These are phyloP conservation scores for Eumeta japonica DNA, from an alignment of 1,140 invertebrate genomes.

Conservation along the genomic window DNA sequence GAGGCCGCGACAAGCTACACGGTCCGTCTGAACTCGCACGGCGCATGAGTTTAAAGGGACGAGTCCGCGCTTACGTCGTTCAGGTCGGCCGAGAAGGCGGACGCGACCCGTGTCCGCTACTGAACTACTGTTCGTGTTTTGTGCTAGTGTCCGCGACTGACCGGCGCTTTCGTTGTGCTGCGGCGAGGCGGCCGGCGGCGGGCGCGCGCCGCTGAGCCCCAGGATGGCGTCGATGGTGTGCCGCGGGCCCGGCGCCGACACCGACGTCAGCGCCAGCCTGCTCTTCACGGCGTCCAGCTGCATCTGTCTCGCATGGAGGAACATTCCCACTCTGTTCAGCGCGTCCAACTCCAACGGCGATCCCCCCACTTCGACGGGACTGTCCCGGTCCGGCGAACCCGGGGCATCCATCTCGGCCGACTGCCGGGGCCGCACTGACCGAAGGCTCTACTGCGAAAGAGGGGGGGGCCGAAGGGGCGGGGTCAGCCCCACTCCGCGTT, in stretches of 20 bases:
- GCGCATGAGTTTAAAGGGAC: too few species aligned
- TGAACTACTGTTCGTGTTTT: too few species aligned
- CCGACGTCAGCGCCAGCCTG: conserved; percentile 33
- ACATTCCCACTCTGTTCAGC: conserved; percentile 48
- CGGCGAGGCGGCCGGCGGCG: conserved; percentile 41
- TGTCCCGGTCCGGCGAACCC: conserved; percentile 36
- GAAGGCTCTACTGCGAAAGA: conserved; percentile 22
- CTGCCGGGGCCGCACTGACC: conserved; percentile 27
- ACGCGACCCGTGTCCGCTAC: too few species aligned
- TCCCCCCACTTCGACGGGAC: conserved; percentile 25
- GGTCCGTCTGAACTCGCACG: too few species aligned
- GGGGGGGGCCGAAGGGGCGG: conserved; percentile 21
- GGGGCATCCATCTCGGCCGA: conserved; percentile 36
- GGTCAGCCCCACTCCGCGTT: conserved; percentile 41
- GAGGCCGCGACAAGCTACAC: too few species aligned
- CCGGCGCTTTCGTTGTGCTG: conserved; percentile 46
- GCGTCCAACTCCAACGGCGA: conserved; percentile 47
- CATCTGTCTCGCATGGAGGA: conserved; percentile 49
- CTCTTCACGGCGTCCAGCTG: conserved; percentile 43
- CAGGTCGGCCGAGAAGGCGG: too few species aligned
- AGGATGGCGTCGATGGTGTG: conserved; percentile 51
- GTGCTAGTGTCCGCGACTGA: too few species aligned
- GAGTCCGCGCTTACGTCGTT: too few species aligned
- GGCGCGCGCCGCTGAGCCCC: conserved; percentile 35
- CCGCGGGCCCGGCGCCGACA: conserved; percentile 33